Percentiles rank a stretch among this genome's conserved stretches.
Evolutionary conservation across 2,888 invertebrate genomes (phyloP).

Genomic region (Drosophila mettleri): DNA sequence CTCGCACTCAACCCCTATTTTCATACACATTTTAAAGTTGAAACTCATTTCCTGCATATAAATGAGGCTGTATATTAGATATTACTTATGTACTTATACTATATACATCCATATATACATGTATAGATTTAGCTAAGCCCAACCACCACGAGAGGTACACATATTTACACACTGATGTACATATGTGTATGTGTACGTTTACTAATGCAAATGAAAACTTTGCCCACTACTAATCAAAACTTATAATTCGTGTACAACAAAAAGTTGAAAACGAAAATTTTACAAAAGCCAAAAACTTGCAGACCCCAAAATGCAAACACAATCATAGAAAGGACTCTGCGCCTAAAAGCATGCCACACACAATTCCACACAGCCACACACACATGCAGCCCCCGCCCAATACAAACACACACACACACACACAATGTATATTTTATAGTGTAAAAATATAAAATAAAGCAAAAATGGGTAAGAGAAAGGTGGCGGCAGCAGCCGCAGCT

Average conservation of each 20-base stretch:
- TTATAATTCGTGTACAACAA: slow-evolving; percentile 80
- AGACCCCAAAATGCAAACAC: slow-evolving; percentile 67
- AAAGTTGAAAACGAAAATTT: slow-evolving; percentile 80
- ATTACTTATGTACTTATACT: slow-evolving; percentile 15
- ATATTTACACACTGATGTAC: slow-evolving; percentile 21
- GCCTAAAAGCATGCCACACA: slow-evolving; percentile 55
- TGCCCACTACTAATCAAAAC: slow-evolving; percentile 80
- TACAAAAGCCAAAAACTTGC: slow-evolving; percentile 78
- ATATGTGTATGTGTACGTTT: slow-evolving; percentile 30
- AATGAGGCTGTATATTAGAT: slow-evolving; percentile 29
- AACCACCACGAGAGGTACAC: slow-evolving; percentile 22
- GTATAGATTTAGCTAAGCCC: not conserved
- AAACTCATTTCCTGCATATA: slow-evolving; percentile 66
- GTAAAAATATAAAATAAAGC: slow-evolving; percentile 79
- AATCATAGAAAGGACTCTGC: slow-evolving; percentile 59
- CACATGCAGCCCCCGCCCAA: slow-evolving; percentile 1
- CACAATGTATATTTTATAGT: slow-evolving; percentile 78
- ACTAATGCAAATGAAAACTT: slow-evolving; percentile 62
- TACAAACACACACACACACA: slow-evolving; percentile 5
- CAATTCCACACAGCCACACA: slow-evolving; percentile 27
- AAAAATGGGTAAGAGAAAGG: slow-evolving; percentile 43
- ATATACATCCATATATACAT: slow-evolving; percentile 3
- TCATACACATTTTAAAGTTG: slow-evolving; percentile 46
- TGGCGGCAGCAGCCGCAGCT: slow-evolving; percentile 33
- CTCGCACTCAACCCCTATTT: slow-evolving; percentile 24